phyloP scores from a whole-genome alignment of 1,140 invertebrate genomes.

The Batillaria attramentaria region DNA sequence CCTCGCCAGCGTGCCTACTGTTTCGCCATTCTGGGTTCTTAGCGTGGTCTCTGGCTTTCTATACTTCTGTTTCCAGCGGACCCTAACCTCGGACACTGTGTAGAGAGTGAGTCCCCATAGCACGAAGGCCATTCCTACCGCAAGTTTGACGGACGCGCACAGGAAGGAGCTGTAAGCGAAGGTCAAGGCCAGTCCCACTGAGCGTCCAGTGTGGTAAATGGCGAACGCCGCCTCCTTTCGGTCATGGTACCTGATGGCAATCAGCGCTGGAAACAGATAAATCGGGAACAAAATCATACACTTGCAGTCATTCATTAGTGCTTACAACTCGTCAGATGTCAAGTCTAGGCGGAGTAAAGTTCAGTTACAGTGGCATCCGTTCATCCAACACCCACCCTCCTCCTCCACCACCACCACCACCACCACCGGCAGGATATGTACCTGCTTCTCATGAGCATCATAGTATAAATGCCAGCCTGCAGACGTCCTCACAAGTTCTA shows the following conservation, averaged over 20 bases:
- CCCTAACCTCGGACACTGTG: slow-evolving; percentile 39
- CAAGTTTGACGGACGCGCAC: slow-evolving; percentile 61
- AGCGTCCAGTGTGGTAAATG: slow-evolving; percentile 56
- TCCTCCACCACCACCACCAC: too few relatives aligned
- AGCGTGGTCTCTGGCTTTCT: not conserved
- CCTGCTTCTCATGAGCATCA: too few relatives aligned
- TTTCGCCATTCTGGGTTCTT: not conserved
- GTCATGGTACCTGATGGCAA: slow-evolving; percentile 48
- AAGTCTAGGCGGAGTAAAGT: too few relatives aligned
- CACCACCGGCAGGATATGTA: too few relatives aligned
- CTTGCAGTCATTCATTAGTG: too few relatives aligned
- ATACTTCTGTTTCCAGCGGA: not conserved
- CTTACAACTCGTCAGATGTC: too few relatives aligned
- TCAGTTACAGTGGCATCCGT: too few relatives aligned
- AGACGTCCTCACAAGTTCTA: too few relatives aligned
- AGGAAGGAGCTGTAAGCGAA: slow-evolving; percentile 54
- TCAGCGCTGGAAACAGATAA: slow-evolving; percentile 56
- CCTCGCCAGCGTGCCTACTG: too few relatives aligned
- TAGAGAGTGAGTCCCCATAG: slow-evolving; percentile 53
- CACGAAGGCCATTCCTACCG: slow-evolving; percentile 49
- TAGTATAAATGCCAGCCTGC: too few relatives aligned
- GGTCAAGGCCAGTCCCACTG: slow-evolving; percentile 50
- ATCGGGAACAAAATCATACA: too few relatives aligned
- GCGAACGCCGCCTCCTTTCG: slow-evolving; percentile 61
- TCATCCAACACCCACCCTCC: too few relatives aligned